These are phyloP conservation scores for Saccostrea echinata DNA, from an alignment of 1,140 invertebrate species.

Conservation along the genomic window DNA sequence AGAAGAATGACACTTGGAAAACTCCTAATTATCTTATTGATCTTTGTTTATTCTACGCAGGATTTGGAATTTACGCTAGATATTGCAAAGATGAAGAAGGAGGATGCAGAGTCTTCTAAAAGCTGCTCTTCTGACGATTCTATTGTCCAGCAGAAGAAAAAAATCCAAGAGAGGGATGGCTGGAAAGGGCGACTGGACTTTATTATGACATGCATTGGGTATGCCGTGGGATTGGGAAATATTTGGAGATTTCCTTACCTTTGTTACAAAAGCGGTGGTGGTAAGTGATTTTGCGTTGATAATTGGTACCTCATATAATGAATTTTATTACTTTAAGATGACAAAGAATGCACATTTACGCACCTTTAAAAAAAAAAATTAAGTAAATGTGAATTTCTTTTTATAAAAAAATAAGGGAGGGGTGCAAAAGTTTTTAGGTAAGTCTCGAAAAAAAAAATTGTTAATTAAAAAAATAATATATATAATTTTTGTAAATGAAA, in stretches of 20 bases:
- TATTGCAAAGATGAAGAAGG: slow-evolving; percentile 12
- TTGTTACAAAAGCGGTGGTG: slow-evolving; percentile 67
- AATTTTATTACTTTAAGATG: no score
- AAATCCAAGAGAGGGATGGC: slow-evolving; percentile 81
- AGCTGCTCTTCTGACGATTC: slow-evolving; percentile 45
- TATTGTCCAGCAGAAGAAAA: slow-evolving; percentile 19
- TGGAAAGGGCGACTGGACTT: slow-evolving; percentile 80
- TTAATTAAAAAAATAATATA: no score
- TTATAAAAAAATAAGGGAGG: no score
- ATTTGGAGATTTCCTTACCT: slow-evolving; percentile 78
- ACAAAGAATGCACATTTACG: no score
- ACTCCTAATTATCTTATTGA: neutral
- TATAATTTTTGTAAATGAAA: no score
- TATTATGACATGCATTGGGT: slow-evolving; percentile 76
- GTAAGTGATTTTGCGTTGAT: slow-evolving; percentile 48
- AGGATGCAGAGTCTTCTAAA: slow-evolving; percentile 3
- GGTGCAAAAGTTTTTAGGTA: no score
- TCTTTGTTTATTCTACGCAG: neutral
- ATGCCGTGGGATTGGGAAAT: slow-evolving; percentile 78
- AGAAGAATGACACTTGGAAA: no score
- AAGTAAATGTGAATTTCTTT: no score
- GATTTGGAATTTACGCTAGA: neutral
- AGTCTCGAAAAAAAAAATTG: no score
- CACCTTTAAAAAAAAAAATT: no score
- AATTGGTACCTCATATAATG: no score